Conservation (phyloP, 1,140 invertebrate genomes). For the Thereuonema tuberculata region DNA sequence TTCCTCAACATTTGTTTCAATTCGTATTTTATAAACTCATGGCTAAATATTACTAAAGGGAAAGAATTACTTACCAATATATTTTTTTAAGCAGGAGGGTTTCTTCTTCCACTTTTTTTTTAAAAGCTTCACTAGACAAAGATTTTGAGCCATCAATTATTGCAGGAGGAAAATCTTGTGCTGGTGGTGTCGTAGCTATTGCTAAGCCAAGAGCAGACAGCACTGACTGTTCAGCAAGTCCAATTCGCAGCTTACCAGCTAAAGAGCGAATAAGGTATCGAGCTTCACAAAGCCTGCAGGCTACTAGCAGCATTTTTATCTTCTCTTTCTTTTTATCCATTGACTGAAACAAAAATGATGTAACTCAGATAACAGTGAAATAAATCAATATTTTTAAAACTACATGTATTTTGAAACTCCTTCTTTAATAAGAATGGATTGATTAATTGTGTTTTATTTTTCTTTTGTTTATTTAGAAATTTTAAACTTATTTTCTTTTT, state of each 20-base stretch:
- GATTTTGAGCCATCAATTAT: background rate
- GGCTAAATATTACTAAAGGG: no score
- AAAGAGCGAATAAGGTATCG: constrained; percentile 83
- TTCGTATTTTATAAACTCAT: no score
- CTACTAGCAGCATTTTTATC: constrained; percentile 82
- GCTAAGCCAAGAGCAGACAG: constrained; percentile 76
- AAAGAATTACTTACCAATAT: constrained; percentile 73
- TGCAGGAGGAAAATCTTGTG: constrained; percentile 28
- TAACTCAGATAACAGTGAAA: no score
- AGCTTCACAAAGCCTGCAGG: constrained; percentile 79
- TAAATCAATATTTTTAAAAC: constrained; percentile 12
- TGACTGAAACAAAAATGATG: constrained; percentile 39
- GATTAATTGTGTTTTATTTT: background rate
- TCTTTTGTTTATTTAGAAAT: constrained; percentile 9
- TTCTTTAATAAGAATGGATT: background rate
- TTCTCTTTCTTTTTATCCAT: constrained; percentile 79
- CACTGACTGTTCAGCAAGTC: constrained; percentile 91
- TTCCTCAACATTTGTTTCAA: no score
- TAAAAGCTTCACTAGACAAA: no score
- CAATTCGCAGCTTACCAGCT: constrained; percentile 88
- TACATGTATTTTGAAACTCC: background rate
- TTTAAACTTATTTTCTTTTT: no score
- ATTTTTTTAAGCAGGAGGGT: constrained; percentile 76
- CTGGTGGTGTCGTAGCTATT: constrained; percentile 39
- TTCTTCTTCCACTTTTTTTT: constrained; percentile 56